Evolutionary conservation across 2,797 vertebrate genomes (phyloP).

Genomic region (Triplophysa yarkandensis): DNA sequence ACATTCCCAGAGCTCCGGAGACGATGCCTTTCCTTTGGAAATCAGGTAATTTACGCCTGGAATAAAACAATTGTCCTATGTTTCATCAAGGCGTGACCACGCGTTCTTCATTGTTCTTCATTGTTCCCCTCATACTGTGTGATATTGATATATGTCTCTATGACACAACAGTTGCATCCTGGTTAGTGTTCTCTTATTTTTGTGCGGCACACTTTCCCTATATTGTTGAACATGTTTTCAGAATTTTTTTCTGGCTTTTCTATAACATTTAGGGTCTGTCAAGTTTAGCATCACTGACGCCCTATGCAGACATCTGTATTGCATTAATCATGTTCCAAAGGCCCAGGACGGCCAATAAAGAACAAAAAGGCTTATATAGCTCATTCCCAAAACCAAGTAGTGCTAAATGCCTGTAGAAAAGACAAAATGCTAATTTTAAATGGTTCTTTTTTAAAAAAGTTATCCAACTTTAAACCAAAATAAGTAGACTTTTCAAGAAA

Average conservation of each 20-base stretch:
- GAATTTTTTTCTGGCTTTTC: conserved; percentile 61
- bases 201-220: conserved; percentile 50
- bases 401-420: conserved; percentile 19
- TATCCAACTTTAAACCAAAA: not conserved
- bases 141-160: conserved; percentile 19
- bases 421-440: not conserved
- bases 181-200: conserved; percentile 34
- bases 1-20: conserved; percentile 67
- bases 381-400: conserved; percentile 26
- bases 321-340: conserved; percentile 42
- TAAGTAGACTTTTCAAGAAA: no score
- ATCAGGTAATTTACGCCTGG: conserved; percentile 71
- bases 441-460: not conserved
- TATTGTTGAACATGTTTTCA: conserved; percentile 45
- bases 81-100: conserved; percentile 58
- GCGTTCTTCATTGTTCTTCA: conserved; percentile 56
- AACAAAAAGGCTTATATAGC: conserved; percentile 40
- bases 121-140: no score
- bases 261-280: conserved; percentile 50
- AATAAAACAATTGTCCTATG: conserved; percentile 68
- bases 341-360: conserved; percentile 57
- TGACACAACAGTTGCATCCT: conserved; percentile 17
- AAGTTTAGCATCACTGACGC: conserved; percentile 54
- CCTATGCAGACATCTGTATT: conserved; percentile 62
- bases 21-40: conserved; percentile 68